Evolutionary conservation across 2,888 invertebrate species (phyloP), one percentile per base, ranked within the genome.

Genomic region (Strigamia crassipes): DNA sequence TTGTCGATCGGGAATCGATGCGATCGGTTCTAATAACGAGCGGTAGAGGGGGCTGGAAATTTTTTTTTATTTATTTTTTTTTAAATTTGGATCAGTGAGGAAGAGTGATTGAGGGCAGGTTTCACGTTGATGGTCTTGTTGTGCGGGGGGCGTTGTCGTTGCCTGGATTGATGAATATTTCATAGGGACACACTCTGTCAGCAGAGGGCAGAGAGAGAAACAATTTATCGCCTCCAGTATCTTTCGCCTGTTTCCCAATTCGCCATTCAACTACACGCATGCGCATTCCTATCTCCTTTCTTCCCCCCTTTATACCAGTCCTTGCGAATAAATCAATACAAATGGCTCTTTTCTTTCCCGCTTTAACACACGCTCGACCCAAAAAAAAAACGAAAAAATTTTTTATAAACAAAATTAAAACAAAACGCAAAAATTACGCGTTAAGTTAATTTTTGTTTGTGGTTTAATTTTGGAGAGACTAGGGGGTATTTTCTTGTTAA

Each of bases 181-280:
- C 56, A 56, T 56, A 56, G 56, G 56, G 56, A 56, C 56, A 21
- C 56, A 56, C 56, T 56, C 56, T 56, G 56, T 56, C 56, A 56
- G 56, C 56, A 56, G 56, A 56, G 56, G 56, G 56, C 56, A 56
- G 18, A 56, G 56, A 56, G 56, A 56, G 56, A 56, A 56, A 56
- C 56, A 56, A 56, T 56, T 56, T 56, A 56, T 56, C 21, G 56
- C 56, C 56, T 56, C 56, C 56, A 56, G 56, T 56, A 56, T 56
- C 56, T 56, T 56, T 56, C 18, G 56, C 56, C 56, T 56, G 18
- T 56, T 18, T 56, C 56, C 56, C 56, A 56, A 56, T 56, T 56
- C 56, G 56, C 56, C 56, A 56, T 56, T 56, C 56, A 56, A 56
- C 56, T 56, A 56, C 56, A 56, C 56, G 56, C 56, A 56, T 56